Percentiles rank a stretch among this genome's conserved stretches.
phyloP scores from a whole-genome alignment of 1,140 invertebrate species.

The Drosophila oshimai region DNA sequence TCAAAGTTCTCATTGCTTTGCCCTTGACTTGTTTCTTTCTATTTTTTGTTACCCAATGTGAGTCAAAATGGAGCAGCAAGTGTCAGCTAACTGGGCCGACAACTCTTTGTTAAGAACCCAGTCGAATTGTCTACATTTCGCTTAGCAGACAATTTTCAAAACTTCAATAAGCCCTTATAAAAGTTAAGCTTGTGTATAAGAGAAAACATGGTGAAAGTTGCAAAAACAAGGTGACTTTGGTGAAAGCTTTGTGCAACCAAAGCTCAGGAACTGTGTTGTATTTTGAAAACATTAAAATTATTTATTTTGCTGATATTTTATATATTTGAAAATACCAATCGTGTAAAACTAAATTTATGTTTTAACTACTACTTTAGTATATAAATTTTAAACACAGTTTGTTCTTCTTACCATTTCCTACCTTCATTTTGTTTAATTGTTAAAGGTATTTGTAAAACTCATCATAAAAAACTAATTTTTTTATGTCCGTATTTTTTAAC shows the following conservation, averaged over 20 bases:
- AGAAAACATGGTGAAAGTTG: slow-evolving; percentile 3
- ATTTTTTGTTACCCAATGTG: background rate
- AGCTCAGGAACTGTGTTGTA: background rate
- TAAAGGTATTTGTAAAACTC: too few relatives aligned
- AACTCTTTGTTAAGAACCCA: slow-evolving; percentile 14
- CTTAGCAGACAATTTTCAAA: background rate
- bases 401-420: too few relatives aligned
- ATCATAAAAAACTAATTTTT: too few relatives aligned
- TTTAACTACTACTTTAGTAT: too few relatives aligned
- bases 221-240: background rate
- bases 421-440: too few relatives aligned
- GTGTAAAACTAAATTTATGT: background rate
- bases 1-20: background rate
- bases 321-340: too few relatives aligned
- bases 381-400: too few relatives aligned
- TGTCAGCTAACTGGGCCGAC: slow-evolving; percentile 51
- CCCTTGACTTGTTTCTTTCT: slow-evolving; percentile 13
- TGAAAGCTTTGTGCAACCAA: slow-evolving; percentile 7
- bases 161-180: background rate
- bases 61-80: slow-evolving; percentile 54
- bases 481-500: too few relatives aligned
- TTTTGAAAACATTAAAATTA: background rate
- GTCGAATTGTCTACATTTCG: slow-evolving; percentile 1
- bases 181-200: background rate
- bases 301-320: too few relatives aligned